A percentile compares a stretch with the other conserved stretches of the same genome.
phyloP scores from a whole-genome alignment of 1,140 invertebrate species.

The Aleiodes sp. region DNA sequence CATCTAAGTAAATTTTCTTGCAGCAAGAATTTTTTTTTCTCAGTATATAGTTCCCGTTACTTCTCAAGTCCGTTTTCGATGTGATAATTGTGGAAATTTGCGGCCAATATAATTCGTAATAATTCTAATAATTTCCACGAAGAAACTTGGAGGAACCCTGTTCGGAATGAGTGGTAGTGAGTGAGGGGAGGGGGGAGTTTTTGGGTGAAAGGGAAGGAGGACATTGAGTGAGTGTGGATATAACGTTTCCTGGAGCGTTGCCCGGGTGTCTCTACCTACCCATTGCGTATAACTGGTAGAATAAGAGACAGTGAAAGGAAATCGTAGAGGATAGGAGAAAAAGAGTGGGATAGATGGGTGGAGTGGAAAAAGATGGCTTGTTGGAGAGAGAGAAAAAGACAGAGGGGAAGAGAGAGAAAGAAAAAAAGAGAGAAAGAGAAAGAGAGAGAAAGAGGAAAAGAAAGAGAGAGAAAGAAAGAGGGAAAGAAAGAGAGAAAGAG shows the following conservation, averaged over 20 bases:
- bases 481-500: constrained; percentile 55
- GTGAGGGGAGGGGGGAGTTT: too few species aligned
- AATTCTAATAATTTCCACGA: constrained; percentile 61
- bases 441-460: constrained; percentile 42
- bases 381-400: not conserved
- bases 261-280: constrained; percentile 50
- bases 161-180: constrained; percentile 22
- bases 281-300: constrained; percentile 34
- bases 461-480: constrained; percentile 66
- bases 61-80: too few species aligned
- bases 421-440: constrained; percentile 33
- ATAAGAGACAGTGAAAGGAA: constrained; percentile 35
- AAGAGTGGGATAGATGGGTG: constrained; percentile 29
- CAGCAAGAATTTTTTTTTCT: too few species aligned
- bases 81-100: too few species aligned
- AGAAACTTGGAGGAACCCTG: constrained; percentile 25
- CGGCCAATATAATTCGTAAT: constrained; percentile 64
- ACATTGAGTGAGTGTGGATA: constrained; percentile 38
- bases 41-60: too few species aligned
- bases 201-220: too few species aligned
- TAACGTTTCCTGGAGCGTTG: constrained; percentile 59
- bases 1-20: too few species aligned
- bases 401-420: constrained; percentile 11
- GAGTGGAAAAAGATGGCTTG: constrained; percentile 10
- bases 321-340: not conserved